Evolutionary conservation across 2,797 vertebrate species (phyloP), one percentile per base, ranked within the genome.

Genomic region (Dendrocincla tyrannina): DNA sequence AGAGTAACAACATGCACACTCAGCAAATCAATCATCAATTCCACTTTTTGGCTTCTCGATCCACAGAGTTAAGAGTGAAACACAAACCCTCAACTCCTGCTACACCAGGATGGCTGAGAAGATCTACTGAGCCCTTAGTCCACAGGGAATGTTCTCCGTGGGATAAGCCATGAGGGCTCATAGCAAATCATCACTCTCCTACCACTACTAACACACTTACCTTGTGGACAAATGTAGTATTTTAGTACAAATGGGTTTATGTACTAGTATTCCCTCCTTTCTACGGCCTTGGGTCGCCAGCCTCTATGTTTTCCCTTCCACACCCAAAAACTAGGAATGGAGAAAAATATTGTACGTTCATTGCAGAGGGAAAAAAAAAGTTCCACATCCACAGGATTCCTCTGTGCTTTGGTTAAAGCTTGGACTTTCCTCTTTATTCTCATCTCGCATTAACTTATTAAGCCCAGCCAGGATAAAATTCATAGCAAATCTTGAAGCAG

Each of bases 211-310:
- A 70, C 23, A 88, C 73, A 83, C 74, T 58, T 92, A 62, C 86
- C 87, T 60, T 75, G 10, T 68, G 25, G 68, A 90, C 58, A 95
- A 80, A 32, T 25, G 25, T 17, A 60, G 90, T 84, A 90, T 69
- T 90, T 91, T 53, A 85, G 82, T 89, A 44, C 9, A 82, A 89
- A 91, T 59, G 56, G 75, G 13, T 93, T 69, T 55, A 80, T 35
- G 75, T 41, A 69, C 55, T 42, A 53, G 32, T 63, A 70, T 72
- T 88, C 59, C 47, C 91, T 80, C 49, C 66, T 79, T 90, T 35
- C 41, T 88, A 60, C 32, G 52, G 41, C 74, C 56, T 72, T 85
- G 79, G 56, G 67, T 89, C 1, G 0, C 70, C 50, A 19, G 28
- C 18, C 7, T 66, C 32, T 87, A 6, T 50, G 47, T 70, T 95